A percentile compares a stretch with the other conserved stretches of the same genome.
These are phyloP conservation scores for Acridotheres tristis DNA, from an alignment of 2,797 vertebrate species.

Conservation along the genomic window DNA sequence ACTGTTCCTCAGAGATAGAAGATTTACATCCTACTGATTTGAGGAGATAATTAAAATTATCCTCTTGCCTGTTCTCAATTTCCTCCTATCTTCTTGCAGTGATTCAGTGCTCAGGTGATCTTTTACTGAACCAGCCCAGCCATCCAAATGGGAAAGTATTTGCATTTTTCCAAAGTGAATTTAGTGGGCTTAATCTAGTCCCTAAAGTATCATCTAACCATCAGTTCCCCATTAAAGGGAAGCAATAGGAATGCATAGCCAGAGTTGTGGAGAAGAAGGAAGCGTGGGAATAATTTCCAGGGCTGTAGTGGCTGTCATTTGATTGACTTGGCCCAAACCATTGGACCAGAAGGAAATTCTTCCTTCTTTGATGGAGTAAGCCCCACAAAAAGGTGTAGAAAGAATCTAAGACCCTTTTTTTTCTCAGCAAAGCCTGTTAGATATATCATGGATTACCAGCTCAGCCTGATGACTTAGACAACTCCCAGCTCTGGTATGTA, in stretches of 20 bases:
- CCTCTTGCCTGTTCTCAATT: background rate
- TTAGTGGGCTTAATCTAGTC: background rate
- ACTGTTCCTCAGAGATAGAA: background rate
- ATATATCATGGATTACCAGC: background rate
- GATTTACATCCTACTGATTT: background rate
- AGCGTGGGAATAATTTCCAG: background rate
- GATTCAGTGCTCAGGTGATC: background rate
- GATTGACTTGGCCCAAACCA: background rate
- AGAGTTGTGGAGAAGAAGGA: background rate
- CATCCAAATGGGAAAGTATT: background rate
- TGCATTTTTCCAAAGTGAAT: background rate
- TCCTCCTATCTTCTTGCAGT: background rate
- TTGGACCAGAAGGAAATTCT: background rate
- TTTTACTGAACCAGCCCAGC: background rate
- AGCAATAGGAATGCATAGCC: background rate
- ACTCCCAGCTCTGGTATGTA: background rate
- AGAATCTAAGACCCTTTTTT: background rate
- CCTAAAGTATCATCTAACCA: background rate
- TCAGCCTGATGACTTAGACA: background rate
- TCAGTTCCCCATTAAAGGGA: background rate
- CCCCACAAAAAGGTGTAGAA: background rate
- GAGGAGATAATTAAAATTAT: background rate
- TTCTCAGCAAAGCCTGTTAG: background rate
- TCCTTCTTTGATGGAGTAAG: background rate
- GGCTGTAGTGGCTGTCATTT: background rate